Conservation (phyloP, 2,797 vertebrate genomes). For the Apogon talboti region DNA sequence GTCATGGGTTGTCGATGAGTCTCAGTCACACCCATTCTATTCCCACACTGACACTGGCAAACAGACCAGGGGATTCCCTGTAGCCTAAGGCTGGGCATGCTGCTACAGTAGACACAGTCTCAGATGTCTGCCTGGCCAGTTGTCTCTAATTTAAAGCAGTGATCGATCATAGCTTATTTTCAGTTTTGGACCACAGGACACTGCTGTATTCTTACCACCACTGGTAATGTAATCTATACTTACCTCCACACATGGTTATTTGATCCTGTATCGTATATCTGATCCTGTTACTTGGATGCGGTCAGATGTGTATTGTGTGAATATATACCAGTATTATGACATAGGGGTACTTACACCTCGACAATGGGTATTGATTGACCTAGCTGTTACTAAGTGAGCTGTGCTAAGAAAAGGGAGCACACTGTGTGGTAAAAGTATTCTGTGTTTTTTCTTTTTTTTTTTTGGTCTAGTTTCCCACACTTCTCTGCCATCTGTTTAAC, state of each 20-base stretch:
- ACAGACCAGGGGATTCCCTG: conserved; percentile 60
- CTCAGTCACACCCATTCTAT: conserved; percentile 48
- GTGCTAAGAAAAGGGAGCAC: conserved; percentile 25
- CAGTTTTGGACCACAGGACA: conserved; percentile 2
- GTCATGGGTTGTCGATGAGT: conserved; percentile 45
- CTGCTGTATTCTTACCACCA: conserved; percentile 10
- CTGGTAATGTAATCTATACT: conserved; percentile 30
- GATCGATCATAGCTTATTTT: conserved; percentile 38
- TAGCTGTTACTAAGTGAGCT: conserved; percentile 57
- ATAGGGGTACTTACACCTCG: background rate
- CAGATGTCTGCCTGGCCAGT: conserved; percentile 41
- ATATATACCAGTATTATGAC: conserved; percentile 15
- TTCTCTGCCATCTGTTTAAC: conserved; percentile 35
- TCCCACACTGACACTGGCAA: conserved; percentile 22
- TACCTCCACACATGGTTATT: conserved; percentile 11
- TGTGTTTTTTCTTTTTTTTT: conserved; percentile 8
- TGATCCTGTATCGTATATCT: background rate
- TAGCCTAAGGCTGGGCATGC: conserved; percentile 34
- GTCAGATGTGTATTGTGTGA: conserved; percentile 17
- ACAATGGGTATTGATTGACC: conserved; percentile 33
- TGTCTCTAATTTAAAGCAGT: conserved; percentile 5
- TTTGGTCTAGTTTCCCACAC: conserved; percentile 5
- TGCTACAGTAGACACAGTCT: conserved; percentile 39
- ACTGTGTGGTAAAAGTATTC: conserved; percentile 13
- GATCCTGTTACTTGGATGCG: conserved; percentile 12